A percentile compares a stretch with the other conserved stretches of the same genome.
Evolutionary conservation across 2,888 invertebrate species (phyloP).

Genomic region (Sicus ferrugineus): DNA sequence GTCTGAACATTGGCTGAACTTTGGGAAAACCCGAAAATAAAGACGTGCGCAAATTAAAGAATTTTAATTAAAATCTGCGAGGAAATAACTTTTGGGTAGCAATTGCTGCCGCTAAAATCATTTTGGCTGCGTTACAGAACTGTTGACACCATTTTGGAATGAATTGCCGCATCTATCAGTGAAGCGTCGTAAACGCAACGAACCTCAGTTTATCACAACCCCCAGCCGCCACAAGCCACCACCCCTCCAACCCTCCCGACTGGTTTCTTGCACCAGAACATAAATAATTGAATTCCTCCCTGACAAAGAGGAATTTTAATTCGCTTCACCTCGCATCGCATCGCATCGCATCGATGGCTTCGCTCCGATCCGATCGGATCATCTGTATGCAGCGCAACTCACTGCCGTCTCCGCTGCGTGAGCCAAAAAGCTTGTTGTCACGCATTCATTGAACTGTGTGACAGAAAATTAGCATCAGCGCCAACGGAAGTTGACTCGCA

Average conservation of each 20-base stretch:
- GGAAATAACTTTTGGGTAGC: too few relatives aligned
- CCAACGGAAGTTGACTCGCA: slow-evolving; percentile 32
- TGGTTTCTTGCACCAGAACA: slow-evolving; percentile 22
- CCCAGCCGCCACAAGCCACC: background rate
- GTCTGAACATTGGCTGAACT: too few relatives aligned
- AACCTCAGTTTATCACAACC: background rate
- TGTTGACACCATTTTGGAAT: background rate
- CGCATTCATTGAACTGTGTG: slow-evolving; percentile 48
- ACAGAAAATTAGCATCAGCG: slow-evolving; percentile 57
- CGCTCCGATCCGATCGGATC: slow-evolving; percentile 12
- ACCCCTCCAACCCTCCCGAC: background rate
- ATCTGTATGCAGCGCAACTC: slow-evolving; percentile 21
- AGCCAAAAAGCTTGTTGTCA: slow-evolving; percentile 37
- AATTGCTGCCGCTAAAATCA: too few relatives aligned
- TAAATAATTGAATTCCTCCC: slow-evolving; percentile 60
- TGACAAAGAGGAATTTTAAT: slow-evolving; percentile 61
- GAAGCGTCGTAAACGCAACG: background rate
- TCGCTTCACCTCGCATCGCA: slow-evolving; percentile 49
- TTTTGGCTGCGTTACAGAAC: background rate
- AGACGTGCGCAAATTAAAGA: too few relatives aligned
- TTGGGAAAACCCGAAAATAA: too few relatives aligned
- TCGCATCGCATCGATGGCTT: too few relatives aligned
- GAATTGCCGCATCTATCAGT: background rate
- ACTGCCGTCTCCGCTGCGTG: slow-evolving; percentile 1
- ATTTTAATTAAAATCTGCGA: too few relatives aligned